Evolutionary conservation across 2,888 invertebrate genomes (phyloP).

Genomic region (Tineola bisselliella): DNA sequence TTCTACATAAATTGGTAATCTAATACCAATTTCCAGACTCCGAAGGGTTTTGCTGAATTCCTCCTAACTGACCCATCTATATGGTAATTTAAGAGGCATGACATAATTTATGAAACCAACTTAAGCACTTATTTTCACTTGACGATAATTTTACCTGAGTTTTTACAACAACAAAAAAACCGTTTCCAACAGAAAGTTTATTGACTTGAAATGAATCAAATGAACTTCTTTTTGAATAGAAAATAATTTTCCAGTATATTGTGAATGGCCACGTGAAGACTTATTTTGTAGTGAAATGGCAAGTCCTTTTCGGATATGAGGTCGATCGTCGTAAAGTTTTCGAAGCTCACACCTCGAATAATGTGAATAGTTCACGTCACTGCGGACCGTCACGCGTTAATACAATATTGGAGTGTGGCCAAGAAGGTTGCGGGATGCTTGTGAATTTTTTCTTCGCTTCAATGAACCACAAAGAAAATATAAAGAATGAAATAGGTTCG

Average conservation of each 20-base stretch:
- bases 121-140: background rate
- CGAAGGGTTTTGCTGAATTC: background rate
- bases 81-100: background rate
- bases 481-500: conserved; percentile 8
- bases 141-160: background rate
- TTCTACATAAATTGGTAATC: conserved; percentile 12
- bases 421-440: conserved; percentile 8
- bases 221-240: background rate
- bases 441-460: conserved; percentile 10
- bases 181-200: background rate
- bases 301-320: background rate
- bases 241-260: background rate
- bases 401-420: conserved; percentile 13
- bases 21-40: conserved; percentile 1
- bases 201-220: background rate
- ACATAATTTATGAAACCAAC: background rate
- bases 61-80: conserved; percentile 6
- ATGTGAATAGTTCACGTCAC: conserved; percentile 13
- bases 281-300: background rate
- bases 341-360: conserved; percentile 8
- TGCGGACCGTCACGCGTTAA: conserved; percentile 11
- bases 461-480: conserved; percentile 14
- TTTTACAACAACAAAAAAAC: background rate
- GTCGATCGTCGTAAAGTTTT: background rate
- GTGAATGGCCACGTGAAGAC: background rate